phyloP scores from a whole-genome alignment of 2,888 invertebrate species.

The Diaprepes abbreviatus region DNA sequence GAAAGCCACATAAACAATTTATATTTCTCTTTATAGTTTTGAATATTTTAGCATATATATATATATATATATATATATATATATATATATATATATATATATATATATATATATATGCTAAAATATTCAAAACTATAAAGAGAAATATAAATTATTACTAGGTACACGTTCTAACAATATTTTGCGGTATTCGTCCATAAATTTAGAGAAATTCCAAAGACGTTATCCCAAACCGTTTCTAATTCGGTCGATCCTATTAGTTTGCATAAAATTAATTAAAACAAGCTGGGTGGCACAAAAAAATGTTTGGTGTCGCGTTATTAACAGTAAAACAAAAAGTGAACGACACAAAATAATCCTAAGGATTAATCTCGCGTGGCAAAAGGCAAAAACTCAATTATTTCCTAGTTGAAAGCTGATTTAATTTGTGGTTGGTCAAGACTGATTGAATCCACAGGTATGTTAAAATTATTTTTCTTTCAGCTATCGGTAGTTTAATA shows the following conservation, averaged over 20 bases:
- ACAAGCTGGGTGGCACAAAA: conserved; percentile 9
- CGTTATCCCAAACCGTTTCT: not conserved
- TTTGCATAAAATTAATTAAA: not conserved
- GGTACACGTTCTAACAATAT: no score
- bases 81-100: no score
- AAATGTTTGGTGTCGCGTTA: not conserved
- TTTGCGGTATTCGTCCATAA: no score
- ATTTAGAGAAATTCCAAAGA: no score
- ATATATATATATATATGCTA: no score
- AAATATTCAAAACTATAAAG: no score
- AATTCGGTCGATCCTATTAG: not conserved
- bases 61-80: no score
- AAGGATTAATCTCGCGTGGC: conserved; percentile 15
- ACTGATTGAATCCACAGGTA: conserved; percentile 32
- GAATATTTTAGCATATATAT: no score
- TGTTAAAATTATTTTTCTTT: conserved; percentile 17
- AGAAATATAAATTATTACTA: no score
- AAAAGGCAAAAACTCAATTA: conserved; percentile 36
- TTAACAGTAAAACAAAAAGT: conserved; percentile 7
- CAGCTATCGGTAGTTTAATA: not conserved
- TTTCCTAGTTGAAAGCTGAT: conserved; percentile 49
- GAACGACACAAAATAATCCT: conserved; percentile 25
- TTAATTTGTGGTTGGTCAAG: conserved; percentile 45
- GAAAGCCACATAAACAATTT: no score
- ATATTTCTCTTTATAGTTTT: no score